Conservation (phyloP, 2,888 invertebrate genomes). For the Molorchus minor region DNA sequence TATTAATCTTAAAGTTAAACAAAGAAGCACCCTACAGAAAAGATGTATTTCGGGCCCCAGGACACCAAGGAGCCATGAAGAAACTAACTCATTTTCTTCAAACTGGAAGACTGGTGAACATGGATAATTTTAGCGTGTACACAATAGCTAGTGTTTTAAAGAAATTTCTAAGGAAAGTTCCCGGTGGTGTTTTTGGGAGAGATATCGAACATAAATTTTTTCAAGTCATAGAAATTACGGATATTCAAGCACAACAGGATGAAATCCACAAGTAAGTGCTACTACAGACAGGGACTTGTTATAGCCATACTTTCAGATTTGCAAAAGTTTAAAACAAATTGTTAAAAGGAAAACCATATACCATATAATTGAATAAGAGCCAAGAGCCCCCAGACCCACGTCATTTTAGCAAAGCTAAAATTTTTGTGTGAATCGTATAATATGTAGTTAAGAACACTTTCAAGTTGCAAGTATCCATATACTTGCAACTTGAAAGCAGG, state of each 20-base stretch:
- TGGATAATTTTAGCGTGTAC: conserved; percentile 95
- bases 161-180: conserved; percentile 96
- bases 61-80: conserved; percentile 94
- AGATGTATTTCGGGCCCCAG: conserved; percentile 94
- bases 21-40: conserved; percentile 93
- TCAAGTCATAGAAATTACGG: conserved; percentile 83
- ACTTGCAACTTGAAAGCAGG: no score
- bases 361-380: no score
- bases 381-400: no score
- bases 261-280: conserved; percentile 87
- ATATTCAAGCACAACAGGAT: conserved; percentile 85
- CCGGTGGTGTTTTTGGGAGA: conserved; percentile 94
- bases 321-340: neutral
- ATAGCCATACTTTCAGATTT: conserved; percentile 2
- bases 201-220: conserved; percentile 92
- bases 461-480: no score
- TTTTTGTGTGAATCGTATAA: no score
- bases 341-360: no score
- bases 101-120: conserved; percentile 88
- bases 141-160: conserved; percentile 98
- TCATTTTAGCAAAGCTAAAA: no score
- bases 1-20: conserved; percentile 90
- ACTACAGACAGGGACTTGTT: conserved; percentile 4
- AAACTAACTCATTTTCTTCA: conserved; percentile 91
- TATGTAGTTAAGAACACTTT: no score